Conservation (phyloP, 1,140 invertebrate species). For the Drosophila kohkoa region DNA sequence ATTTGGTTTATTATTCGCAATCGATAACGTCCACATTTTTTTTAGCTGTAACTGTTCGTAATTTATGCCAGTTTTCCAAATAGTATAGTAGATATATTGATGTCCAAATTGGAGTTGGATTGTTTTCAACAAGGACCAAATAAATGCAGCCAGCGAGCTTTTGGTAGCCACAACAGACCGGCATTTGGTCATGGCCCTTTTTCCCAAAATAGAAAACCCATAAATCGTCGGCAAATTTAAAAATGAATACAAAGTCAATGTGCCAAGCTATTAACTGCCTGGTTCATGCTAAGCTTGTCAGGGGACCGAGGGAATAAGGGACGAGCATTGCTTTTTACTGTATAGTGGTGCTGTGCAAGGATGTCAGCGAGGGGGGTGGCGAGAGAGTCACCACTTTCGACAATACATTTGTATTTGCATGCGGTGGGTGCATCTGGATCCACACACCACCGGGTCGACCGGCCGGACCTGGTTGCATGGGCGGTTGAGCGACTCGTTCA, state of each 20-base stretch:
- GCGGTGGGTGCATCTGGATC: constrained; percentile 71
- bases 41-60: constrained; percentile 53
- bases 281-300: constrained; percentile 61
- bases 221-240: constrained; percentile 82
- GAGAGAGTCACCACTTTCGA: constrained; percentile 69
- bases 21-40: constrained; percentile 48
- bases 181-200: constrained; percentile 43
- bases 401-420: constrained; percentile 83
- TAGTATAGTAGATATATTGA: constrained; percentile 61
- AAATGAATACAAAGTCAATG: constrained; percentile 82
- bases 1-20: constrained; percentile 68
- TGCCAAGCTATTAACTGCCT: constrained; percentile 82
- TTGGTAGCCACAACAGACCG: constrained; percentile 13
- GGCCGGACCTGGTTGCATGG: constrained; percentile 59
- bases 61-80: constrained; percentile 78
- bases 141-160: constrained; percentile 68
- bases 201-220: constrained; percentile 77
- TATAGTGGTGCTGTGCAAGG: not conserved
- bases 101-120: constrained; percentile 65
- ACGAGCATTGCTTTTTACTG: not conserved
- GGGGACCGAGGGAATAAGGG: not conserved
- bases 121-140: constrained; percentile 71
- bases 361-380: not conserved
- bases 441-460: constrained; percentile 56
- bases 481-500: constrained; percentile 63